These are phyloP conservation scores for Tipula lateralis DNA, from an alignment of 2,888 invertebrate species.

Conservation along the genomic window DNA sequence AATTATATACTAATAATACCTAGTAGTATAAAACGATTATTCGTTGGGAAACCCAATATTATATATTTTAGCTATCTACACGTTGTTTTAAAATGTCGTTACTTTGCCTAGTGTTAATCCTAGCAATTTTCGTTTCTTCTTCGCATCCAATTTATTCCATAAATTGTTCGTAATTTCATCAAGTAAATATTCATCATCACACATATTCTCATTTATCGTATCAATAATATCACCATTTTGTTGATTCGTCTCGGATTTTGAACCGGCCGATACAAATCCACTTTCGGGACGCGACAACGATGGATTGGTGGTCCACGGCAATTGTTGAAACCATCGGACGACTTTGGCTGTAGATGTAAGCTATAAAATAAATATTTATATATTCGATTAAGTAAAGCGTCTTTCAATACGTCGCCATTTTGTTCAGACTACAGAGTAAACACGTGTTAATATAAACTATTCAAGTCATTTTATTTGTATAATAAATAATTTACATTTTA, in stretches of 20 bases:
- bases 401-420: neutral
- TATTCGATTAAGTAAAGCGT: neutral
- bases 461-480: neutral
- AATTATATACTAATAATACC: neutral
- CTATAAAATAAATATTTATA: conserved; percentile 48
- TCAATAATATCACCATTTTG: conserved; percentile 46
- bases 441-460: neutral
- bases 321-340: conserved; percentile 74
- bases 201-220: conserved; percentile 47
- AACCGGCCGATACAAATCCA: conserved; percentile 67
- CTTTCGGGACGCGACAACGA: conserved; percentile 70
- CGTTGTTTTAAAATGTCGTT: conserved; percentile 58
- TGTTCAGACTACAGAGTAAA: conserved; percentile 27
- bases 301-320: conserved; percentile 50
- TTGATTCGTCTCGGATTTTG: conserved; percentile 53
- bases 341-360: conserved; percentile 72
- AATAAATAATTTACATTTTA: conserved; percentile 24
- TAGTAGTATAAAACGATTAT: neutral
- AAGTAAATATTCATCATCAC: conserved; percentile 60
- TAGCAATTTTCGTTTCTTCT: conserved; percentile 64
- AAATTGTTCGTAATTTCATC: conserved; percentile 63
- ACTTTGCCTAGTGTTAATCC: conserved; percentile 66
- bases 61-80: neutral
- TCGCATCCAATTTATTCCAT: conserved; percentile 62
- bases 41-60: neutral